Evolutionary conservation across 1,140 invertebrate species (phyloP).

Genomic region (Rhopalosiphum maidis): DNA sequence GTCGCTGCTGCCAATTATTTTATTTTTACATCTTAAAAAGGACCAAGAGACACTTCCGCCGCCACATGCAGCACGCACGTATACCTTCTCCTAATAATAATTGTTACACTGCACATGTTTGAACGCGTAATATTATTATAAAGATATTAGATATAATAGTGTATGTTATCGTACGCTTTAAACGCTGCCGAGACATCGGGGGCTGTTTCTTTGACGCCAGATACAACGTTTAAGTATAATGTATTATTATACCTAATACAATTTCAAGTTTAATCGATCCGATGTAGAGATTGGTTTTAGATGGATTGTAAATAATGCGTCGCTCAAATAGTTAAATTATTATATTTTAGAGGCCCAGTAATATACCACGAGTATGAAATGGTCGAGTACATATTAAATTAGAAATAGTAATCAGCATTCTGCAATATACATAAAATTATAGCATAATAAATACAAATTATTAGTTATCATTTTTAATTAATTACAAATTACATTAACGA

Average conservation of each 20-base stretch:
- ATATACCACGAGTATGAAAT: background rate
- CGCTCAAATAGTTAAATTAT: background rate
- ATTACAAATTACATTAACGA: background rate
- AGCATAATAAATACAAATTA: background rate
- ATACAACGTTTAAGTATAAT: background rate
- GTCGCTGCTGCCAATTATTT: constrained; percentile 31
- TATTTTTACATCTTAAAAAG: constrained; percentile 26
- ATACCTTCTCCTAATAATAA: background rate
- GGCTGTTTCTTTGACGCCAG: background rate
- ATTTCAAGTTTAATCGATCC: background rate
- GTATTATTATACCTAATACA: background rate
- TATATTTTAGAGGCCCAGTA: background rate
- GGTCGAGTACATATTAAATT: background rate
- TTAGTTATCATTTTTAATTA: background rate
- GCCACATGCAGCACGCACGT: background rate
- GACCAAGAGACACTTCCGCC: constrained; percentile 26
- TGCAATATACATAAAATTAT: background rate
- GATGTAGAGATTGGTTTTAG: background rate
- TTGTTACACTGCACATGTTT: background rate
- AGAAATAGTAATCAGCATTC: background rate
- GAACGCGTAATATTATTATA: background rate
- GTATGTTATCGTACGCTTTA: background rate
- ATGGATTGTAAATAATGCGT: background rate
- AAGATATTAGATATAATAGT: background rate
- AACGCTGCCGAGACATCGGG: too few species aligned